phyloP scores from a whole-genome alignment of 1,140 invertebrate species.

The Meloidogyne chitwoodi region DNA sequence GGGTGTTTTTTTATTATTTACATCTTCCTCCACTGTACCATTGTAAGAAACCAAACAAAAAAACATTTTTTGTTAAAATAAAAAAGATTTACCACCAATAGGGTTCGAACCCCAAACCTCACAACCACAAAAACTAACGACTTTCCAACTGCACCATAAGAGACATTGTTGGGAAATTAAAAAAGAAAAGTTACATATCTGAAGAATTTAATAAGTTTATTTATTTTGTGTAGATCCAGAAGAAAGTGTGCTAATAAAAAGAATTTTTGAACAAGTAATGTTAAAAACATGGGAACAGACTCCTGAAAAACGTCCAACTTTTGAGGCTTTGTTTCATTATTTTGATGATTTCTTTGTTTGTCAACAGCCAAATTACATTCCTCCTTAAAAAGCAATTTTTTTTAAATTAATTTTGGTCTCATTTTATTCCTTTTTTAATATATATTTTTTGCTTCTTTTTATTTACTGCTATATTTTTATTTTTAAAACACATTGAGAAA shows the following conservation, averaged over 20 bases:
- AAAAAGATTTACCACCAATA: neutral
- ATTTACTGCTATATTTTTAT: too few species aligned
- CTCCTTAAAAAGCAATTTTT: neutral
- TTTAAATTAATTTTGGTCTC: neutral
- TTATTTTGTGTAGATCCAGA: conserved; percentile 65
- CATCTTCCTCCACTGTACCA: too few species aligned
- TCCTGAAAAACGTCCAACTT: conserved; percentile 88
- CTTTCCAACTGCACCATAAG: too few species aligned
- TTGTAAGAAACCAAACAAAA: too few species aligned
- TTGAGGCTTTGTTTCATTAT: conserved; percentile 92
- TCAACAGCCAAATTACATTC: conserved; percentile 53
- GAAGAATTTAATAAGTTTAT: neutral
- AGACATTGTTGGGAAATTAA: too few species aligned
- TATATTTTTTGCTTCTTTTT: too few species aligned
- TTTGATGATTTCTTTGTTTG: conserved; percentile 92
- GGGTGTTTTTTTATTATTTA: too few species aligned
- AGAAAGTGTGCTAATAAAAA: conserved; percentile 70
- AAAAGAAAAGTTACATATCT: too few species aligned
- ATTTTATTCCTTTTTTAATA: too few species aligned
- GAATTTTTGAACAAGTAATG: conserved; percentile 80
- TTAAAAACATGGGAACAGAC: conserved; percentile 83
- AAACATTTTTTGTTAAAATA: too few species aligned
- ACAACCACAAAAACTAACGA: neutral
- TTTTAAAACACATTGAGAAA: too few species aligned
- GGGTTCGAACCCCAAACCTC: neutral